These are phyloP conservation scores for Taeniopygia guttata DNA, from an alignment of 2,797 vertebrate genomes.

Conservation along the genomic window DNA sequence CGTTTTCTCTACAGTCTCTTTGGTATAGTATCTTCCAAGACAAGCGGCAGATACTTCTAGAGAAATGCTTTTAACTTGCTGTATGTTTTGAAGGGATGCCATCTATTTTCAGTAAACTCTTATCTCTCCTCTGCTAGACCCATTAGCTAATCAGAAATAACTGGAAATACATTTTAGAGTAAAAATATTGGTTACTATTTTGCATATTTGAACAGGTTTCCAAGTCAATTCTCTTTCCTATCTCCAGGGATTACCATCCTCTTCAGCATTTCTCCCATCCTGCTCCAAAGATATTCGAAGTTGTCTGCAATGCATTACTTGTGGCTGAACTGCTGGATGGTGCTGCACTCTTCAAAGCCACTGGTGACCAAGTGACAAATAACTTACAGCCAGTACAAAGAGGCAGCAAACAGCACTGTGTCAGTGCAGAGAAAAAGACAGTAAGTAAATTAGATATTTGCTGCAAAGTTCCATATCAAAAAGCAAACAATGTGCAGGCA, in stretches of 20 bases:
- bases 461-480: background rate
- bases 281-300: background rate
- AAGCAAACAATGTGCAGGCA: background rate
- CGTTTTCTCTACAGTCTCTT: slow-evolving; percentile 9
- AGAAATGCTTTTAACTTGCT: background rate
- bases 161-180: background rate
- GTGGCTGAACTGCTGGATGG: background rate
- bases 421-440: background rate
- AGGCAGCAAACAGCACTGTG: background rate
- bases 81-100: background rate
- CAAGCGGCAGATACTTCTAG: background rate
- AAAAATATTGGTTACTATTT: background rate
- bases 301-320: background rate
- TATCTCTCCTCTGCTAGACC: background rate
- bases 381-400: background rate
- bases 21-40: background rate
- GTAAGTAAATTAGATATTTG: background rate
- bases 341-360: background rate
- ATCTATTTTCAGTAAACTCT: background rate
- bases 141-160: background rate
- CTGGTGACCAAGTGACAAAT: no score
- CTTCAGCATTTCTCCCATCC: background rate
- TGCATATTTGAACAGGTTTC: background rate
- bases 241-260: background rate
- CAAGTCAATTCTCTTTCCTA: background rate